Evolutionary conservation across 2,113 vertebrate species (phyloP).

Genomic region (Arothron firmamentum): DNA sequence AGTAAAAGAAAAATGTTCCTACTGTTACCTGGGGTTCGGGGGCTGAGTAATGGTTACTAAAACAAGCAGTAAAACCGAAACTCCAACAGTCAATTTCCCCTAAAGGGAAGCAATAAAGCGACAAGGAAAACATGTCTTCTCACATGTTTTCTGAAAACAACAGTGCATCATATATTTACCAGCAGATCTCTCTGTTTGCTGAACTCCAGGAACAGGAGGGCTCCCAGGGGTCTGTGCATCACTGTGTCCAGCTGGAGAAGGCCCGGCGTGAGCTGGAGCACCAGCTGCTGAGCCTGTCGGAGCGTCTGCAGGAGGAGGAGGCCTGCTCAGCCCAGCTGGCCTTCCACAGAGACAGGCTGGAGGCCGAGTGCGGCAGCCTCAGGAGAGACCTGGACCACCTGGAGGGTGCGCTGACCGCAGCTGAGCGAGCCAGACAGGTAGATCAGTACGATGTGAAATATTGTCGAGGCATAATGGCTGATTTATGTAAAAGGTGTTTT

Average conservation of each 20-base stretch:
- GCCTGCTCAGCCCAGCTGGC: constrained; percentile 58
- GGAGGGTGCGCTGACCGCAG: constrained; percentile 60
- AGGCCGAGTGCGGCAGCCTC: constrained; percentile 70
- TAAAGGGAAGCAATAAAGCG: too few relatives aligned
- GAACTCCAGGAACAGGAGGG: constrained; percentile 66
- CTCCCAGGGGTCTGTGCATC: constrained; percentile 65
- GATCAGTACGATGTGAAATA: background rate
- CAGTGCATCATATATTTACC: too few relatives aligned
- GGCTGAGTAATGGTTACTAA: too few relatives aligned
- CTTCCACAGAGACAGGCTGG: constrained; percentile 64
- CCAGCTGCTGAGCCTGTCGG: constrained; percentile 66
- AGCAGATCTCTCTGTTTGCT: background rate
- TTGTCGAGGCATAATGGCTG: background rate
- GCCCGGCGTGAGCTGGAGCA: constrained; percentile 64
- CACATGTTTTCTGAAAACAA: too few relatives aligned
- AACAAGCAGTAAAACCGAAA: too few relatives aligned
- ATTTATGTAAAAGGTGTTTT: too few relatives aligned
- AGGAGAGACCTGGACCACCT: constrained; percentile 70
- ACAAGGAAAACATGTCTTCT: too few relatives aligned
- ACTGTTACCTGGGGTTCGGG: too few relatives aligned
- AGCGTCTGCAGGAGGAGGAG: constrained; percentile 73
- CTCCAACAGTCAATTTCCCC: background rate
- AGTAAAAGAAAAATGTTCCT: too few relatives aligned
- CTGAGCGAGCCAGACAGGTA: constrained; percentile 73
- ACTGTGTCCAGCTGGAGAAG: constrained; percentile 68